Conservation (phyloP, 2,888 invertebrate genomes). For the Campoplex capitator region DNA sequence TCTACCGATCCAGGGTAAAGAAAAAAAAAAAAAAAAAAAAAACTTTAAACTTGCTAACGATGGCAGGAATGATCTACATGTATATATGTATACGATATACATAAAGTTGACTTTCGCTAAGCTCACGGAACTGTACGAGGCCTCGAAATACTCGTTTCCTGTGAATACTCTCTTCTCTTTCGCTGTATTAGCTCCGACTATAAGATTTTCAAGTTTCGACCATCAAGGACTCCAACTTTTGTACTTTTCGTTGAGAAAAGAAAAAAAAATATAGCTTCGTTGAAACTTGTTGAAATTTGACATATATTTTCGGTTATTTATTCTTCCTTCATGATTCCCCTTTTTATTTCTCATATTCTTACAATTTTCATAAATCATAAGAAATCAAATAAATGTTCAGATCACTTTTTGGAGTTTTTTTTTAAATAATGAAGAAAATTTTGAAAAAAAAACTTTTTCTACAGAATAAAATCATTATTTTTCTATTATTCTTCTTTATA, state of each 20-base stretch:
- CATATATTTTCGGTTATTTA: slow-evolving; percentile 15
- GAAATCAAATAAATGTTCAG: not conserved
- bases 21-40: slow-evolving; percentile 8
- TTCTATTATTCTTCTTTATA: not conserved
- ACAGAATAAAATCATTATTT: not conserved
- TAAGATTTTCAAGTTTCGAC: slow-evolving; percentile 57
- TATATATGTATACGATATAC: slow-evolving; percentile 3
- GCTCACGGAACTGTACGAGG: slow-evolving; percentile 33
- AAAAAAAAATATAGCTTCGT: slow-evolving; percentile 16
- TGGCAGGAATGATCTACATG: slow-evolving; percentile 17
- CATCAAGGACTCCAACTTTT: slow-evolving; percentile 52
- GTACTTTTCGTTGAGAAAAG: slow-evolving; percentile 35
- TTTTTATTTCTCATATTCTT: not conserved
- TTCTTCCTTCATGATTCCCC: slow-evolving; percentile 16
- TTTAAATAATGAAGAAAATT: not conserved
- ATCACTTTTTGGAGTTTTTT: not conserved
- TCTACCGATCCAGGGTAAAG: slow-evolving; percentile 12
- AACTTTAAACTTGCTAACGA: slow-evolving; percentile 59
- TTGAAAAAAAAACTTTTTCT: not conserved
- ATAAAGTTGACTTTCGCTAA: slow-evolving; percentile 35
- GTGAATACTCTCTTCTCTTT: slow-evolving; percentile 38
- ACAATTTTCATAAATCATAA: not conserved
- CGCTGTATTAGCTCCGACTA: slow-evolving; percentile 53
- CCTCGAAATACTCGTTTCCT: slow-evolving; percentile 39
- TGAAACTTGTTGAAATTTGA: slow-evolving; percentile 28